These are phyloP conservation scores for Lates calcarifer DNA, from an alignment of 2,113 vertebrate genomes.

Conservation along the genomic window DNA sequence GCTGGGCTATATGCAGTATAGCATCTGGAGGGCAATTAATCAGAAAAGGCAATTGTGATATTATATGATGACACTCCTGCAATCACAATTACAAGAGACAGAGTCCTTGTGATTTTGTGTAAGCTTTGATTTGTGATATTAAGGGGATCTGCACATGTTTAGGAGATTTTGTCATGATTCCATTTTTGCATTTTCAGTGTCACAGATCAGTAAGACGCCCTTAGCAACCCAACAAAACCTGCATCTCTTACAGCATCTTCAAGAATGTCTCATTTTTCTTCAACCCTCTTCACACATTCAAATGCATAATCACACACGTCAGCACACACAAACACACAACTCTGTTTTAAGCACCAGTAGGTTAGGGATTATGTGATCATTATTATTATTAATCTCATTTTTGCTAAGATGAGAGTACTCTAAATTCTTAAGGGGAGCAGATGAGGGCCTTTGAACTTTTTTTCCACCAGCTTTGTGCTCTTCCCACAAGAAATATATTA, in stretches of 20 bases:
- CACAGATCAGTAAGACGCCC: conserved; percentile 22
- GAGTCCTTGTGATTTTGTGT: conserved; percentile 43
- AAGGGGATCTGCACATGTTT: conserved; percentile 44
- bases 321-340: not conserved
- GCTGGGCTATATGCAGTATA: conserved; percentile 60
- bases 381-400: not conserved
- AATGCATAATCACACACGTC: not conserved
- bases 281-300: conserved; percentile 8
- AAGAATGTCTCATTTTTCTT: conserved; percentile 12
- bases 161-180: conserved; percentile 31
- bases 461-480: not conserved
- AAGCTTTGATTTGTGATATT: conserved; percentile 56
- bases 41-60: conserved; percentile 66
- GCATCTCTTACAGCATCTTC: conserved; percentile 23
- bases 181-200: conserved; percentile 27
- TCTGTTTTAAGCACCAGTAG: conserved; percentile 8
- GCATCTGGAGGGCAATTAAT: conserved; percentile 78
- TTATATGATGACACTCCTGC: conserved; percentile 56
- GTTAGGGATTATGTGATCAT: conserved; percentile 5
- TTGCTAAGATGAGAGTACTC: not conserved
- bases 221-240: conserved; percentile 13
- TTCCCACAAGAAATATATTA: not conserved
- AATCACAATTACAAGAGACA: conserved; percentile 55
- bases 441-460: not conserved
- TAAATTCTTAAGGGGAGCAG: not conserved